Percentiles rank a stretch among this genome's conserved stretches.
Evolutionary conservation across 1,140 invertebrate species (phyloP).

Genomic region (Caenorhabditis elegans): DNA sequence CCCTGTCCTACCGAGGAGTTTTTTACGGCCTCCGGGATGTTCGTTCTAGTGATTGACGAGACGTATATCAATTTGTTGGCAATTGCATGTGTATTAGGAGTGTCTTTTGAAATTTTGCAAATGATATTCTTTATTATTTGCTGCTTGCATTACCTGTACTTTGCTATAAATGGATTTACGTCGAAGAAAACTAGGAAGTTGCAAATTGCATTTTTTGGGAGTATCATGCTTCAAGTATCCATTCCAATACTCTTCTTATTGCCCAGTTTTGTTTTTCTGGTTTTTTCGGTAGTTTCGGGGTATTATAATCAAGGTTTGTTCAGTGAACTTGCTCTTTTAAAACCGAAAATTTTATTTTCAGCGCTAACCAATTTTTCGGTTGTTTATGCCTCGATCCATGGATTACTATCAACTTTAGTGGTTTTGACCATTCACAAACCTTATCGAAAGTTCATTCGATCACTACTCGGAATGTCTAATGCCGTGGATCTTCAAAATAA

Average conservation of each 20-base stretch:
- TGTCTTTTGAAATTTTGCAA: no score
- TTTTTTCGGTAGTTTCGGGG: not conserved
- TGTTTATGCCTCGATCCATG: not conserved
- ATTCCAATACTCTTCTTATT: not conserved
- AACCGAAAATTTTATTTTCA: not conserved
- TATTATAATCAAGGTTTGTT: constrained; percentile 3
- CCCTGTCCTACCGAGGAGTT: not conserved
- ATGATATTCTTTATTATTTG: not conserved
- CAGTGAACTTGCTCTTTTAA: no score
- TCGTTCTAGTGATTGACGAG: no score
- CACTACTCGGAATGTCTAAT: no score
- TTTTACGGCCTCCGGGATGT: not conserved
- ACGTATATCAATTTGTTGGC: no score
- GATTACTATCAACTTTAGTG: not conserved
- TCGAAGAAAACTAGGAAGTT: not conserved
- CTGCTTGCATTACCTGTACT: not conserved
- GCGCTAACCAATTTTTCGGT: not conserved
- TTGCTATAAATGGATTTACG: not conserved
- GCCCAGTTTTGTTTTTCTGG: not conserved
- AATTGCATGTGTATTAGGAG: no score
- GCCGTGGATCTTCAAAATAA: no score
- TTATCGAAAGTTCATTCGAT: not conserved
- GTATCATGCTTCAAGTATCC: not conserved
- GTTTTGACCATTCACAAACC: not conserved
- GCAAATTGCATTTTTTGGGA: not conserved